Base-by-base conservation (phyloP, 2,797 vertebrate genomes). In the Cottoperca gobio region DNA sequence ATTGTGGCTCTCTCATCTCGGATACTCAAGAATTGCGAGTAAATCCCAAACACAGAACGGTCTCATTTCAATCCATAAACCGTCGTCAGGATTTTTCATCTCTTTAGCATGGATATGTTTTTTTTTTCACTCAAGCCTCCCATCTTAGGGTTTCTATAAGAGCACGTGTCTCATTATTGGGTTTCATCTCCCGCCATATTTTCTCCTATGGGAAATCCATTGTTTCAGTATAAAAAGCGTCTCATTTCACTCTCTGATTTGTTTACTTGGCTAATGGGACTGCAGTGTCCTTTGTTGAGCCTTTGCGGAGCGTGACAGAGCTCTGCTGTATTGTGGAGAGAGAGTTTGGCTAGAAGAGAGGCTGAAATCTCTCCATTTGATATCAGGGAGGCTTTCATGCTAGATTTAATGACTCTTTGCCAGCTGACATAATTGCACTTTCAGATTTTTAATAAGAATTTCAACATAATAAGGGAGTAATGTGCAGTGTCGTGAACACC, bases 391-490 rank as follows among this genome's bases (percentile, higher is more conserved):
- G 73, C 89, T 94, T 93, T 93, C 83, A 93, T 87, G 88, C 76
- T 81, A 76, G 79, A 91, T 91, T 90, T 92, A 94, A 93, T 93
- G 92, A 94, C 90, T 93, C 88, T 87, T 94, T 70, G 73, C 89
- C 80, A 86, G 84, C 84, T 90, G 93, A 92, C 89, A 94, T 95
- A 94, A 95, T 95, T 93, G 92, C 87, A 93, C 92, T 92, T 93
- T 94, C 88, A 93, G 90, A 94, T 94, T 93, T 91, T 94, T 91
- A 94, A 94, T 94, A 93, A 91, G 92, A 91, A 92, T 89, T 91
- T 89, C 86, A 76, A 84, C 86, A 91, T 94, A 94, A 94, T 92
- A 93, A 93, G 89, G 76, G 88, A 92, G 86, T 92, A 89, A 92
- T 93, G 90, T 91, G 87, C 88, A 84, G 84, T 86, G 87, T 92